Evolutionary conservation across 64 coral and sea anemone species (phyloP).

Genomic region (Montipora foliosa): DNA sequence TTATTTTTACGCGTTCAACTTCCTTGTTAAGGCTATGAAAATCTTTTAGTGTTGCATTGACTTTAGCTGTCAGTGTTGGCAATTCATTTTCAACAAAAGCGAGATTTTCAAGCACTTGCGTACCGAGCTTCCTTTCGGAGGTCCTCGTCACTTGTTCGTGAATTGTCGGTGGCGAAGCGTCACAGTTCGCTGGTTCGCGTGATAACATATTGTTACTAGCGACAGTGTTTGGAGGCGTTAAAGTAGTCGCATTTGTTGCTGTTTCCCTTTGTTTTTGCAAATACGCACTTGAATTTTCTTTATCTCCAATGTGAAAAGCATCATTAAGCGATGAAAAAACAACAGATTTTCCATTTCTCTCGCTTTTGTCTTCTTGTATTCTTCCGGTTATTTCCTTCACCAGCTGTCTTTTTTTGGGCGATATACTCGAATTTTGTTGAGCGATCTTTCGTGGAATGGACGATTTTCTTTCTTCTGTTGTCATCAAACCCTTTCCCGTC

Average conservation of each 20-base stretch:
- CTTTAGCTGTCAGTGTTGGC: not conserved
- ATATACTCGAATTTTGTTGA: not conserved
- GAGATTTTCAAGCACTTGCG: not conserved
- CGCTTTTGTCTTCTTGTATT: not conserved
- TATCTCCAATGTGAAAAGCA: not conserved
- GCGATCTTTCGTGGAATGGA: constrained; percentile 13
- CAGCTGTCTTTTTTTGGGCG: not conserved
- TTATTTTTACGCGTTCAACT: constrained; percentile 11
- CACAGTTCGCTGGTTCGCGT: not conserved
- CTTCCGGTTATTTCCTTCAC: not conserved
- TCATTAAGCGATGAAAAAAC: not conserved
- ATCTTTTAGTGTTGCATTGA: not conserved
- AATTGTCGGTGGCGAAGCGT: not conserved
- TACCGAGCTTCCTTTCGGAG: not conserved
- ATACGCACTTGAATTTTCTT: not conserved
- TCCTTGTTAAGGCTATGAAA: not conserved
- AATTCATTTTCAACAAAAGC: constrained; percentile 1
- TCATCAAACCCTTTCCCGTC: not conserved
- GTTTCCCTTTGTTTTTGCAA: not conserved
- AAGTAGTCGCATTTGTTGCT: not conserved
- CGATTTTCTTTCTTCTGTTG: not conserved
- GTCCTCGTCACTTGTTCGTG: not conserved
- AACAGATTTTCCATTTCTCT: not conserved
- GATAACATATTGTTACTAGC: not conserved
- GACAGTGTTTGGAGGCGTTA: not conserved